These are phyloP conservation scores for Equus przewalskii DNA, from an alignment of 2,113 vertebrate species.

Conservation along the genomic window DNA sequence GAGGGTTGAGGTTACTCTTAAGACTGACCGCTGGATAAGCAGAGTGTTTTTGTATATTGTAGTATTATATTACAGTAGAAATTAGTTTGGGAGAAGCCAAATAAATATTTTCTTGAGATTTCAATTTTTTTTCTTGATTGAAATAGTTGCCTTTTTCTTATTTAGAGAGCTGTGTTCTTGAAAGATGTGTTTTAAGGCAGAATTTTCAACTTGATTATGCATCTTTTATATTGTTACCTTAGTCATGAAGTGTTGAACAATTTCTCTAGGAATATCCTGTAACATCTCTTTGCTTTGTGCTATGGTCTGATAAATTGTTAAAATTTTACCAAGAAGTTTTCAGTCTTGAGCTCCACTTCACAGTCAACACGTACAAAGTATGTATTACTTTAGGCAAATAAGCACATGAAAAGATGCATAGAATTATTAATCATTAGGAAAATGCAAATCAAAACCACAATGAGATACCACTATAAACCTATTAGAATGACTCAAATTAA, in stretches of 20 bases:
- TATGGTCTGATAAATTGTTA: constrained; percentile 22
- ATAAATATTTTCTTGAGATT: constrained; percentile 51
- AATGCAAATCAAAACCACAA: background rate
- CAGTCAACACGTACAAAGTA: background rate
- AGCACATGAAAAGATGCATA: background rate
- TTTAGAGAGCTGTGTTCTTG: background rate
- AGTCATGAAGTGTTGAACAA: background rate
- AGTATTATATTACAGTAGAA: background rate
- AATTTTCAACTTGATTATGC: background rate
- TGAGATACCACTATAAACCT: background rate
- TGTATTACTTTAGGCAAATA: background rate
- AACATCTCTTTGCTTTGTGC: background rate
- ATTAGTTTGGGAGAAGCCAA: background rate
- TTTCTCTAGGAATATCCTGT: background rate
- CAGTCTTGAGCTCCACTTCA: background rate
- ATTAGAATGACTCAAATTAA: background rate
- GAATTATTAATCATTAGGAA: background rate
- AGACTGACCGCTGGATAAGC: background rate
- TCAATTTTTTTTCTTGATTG: background rate
- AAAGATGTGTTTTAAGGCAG: constrained; percentile 3
- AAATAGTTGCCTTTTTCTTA: constrained; percentile 38
- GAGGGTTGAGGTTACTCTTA: background rate
- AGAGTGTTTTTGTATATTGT: background rate
- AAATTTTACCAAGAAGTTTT: constrained; percentile 30
- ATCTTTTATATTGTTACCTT: constrained; percentile 20